Evolutionary conservation across 2,888 invertebrate genomes (phyloP).

Genomic region (Cephus pygmeus): DNA sequence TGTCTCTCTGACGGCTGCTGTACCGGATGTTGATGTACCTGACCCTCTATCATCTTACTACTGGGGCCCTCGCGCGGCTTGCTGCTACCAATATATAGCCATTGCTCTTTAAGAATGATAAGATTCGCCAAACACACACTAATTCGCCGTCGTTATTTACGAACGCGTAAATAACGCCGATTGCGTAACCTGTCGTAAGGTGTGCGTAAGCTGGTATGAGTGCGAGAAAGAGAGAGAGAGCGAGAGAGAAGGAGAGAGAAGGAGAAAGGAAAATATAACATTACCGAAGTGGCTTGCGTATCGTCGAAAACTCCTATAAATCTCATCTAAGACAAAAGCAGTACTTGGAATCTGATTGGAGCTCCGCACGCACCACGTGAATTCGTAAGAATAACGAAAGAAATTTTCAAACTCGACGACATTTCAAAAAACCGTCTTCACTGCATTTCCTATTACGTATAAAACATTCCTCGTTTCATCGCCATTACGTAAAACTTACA

Average conservation of each 20-base stretch:
- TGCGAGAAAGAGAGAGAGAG: neutral
- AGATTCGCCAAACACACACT: slow-evolving; percentile 15
- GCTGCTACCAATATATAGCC: slow-evolving; percentile 46
- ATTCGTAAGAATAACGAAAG: neutral
- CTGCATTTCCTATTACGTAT: neutral
- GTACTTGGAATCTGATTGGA: neutral
- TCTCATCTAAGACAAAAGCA: slow-evolving; percentile 6
- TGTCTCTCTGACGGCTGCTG: slow-evolving; percentile 28
- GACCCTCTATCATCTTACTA: slow-evolving; percentile 58
- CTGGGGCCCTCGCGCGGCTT: slow-evolving; percentile 42
- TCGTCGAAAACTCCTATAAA: slow-evolving; percentile 13
- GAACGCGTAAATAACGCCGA: slow-evolving; percentile 10
- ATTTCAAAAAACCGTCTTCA: neutral
- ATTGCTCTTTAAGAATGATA: slow-evolving; percentile 38
- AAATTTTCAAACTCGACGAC: neutral
- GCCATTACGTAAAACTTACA: neutral
- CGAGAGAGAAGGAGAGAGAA: no score
- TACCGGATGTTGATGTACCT: slow-evolving; percentile 46
- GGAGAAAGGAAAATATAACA: neutral
- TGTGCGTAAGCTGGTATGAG: slow-evolving; percentile 8
- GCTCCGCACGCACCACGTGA: neutral
- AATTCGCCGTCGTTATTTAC: slow-evolving; percentile 13
- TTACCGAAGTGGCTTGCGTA: neutral
- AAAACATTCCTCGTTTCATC: neutral
- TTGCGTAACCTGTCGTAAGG: slow-evolving; percentile 19